Percentiles rank a stretch among this genome's conserved stretches.
Conservation (phyloP, 2,888 invertebrate species). For the Thecocarcelia acutangulata region DNA sequence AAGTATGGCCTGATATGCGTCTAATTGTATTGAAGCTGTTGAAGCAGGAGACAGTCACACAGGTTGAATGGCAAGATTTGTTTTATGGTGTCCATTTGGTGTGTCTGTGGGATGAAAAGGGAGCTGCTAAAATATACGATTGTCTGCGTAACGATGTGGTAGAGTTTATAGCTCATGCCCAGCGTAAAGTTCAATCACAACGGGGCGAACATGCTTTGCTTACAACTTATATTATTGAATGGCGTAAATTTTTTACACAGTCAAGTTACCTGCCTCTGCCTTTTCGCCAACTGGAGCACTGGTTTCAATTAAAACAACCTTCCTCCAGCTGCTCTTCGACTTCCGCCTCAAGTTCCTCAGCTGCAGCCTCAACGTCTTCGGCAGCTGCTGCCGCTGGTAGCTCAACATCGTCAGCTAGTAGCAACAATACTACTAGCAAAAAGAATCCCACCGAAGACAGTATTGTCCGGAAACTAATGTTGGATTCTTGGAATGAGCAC, state of each 20-base stretch:
- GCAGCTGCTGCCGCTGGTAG: slow-evolving; percentile 66
- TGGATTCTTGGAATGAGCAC: slow-evolving; percentile 98
- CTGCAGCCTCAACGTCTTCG: slow-evolving; percentile 66
- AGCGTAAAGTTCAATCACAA: slow-evolving; percentile 93
- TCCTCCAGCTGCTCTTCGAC: slow-evolving; percentile 73
- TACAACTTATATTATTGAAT: slow-evolving; percentile 98
- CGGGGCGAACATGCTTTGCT: slow-evolving; percentile 97
- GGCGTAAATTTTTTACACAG: slow-evolving; percentile 99
- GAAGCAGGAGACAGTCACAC: slow-evolving; percentile 93
- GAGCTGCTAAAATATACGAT: slow-evolving; percentile 92
- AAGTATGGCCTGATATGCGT: slow-evolving; percentile 98
- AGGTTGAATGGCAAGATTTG: slow-evolving; percentile 98
- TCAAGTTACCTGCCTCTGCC: slow-evolving; percentile 98
- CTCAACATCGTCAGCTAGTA: slow-evolving; percentile 75
- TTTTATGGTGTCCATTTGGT: slow-evolving; percentile 98
- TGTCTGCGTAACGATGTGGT: slow-evolving; percentile 95
- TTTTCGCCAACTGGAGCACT: slow-evolving; percentile 94
- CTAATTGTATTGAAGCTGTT: slow-evolving; percentile 96
- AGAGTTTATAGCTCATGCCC: slow-evolving; percentile 96
- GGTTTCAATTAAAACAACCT: slow-evolving; percentile 86
- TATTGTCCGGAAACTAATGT: slow-evolving; percentile 96
- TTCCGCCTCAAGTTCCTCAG: slow-evolving; percentile 71
- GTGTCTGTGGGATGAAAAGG: slow-evolving; percentile 98
- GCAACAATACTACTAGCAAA: slow-evolving; percentile 80
- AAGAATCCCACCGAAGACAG: slow-evolving; percentile 90